Evolutionary conservation across 2,888 invertebrate genomes (phyloP), one percentile per base, ranked within the genome.

Genomic region (Amphiduros pacificus): DNA sequence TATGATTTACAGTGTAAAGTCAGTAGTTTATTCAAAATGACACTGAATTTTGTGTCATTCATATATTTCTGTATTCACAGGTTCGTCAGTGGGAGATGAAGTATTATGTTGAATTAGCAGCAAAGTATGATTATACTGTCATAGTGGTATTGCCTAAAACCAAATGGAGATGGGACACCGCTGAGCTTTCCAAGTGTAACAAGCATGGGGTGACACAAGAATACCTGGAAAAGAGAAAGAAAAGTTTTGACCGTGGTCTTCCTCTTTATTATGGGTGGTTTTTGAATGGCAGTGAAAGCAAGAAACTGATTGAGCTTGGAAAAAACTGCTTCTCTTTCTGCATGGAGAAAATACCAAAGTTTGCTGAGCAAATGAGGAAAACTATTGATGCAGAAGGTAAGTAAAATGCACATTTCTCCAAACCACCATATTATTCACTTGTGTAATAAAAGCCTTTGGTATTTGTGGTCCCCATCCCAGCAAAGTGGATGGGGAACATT

Each of bases 201-300:
- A 73, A 57, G n/a, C 79, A 80, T 69, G 69, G 70, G 5, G 75
- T 79, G 2, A 56, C 71, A 11, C 51, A 32, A n/a, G 73, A 76
- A 2, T 58, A 63, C 14, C 63, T 80, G 6, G 20, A 60, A 44
- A 29, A 55, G 69, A 76, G 64, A 57, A 9, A 74, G 22, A 54
- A 48, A 11, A 57, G 28, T n/a, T 77, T 71, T 70, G 70, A 75
- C n/a, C 65, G 71, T 41, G 63, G 71, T 24, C 52, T 66, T 11
- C 80, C 81, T 20, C 52, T 70, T n/a, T 81, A 75, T 65, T 80
- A 75, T 69, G 79, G 73, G 1, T 80, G 79, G 79, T 79, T 77
- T 69, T 56, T 77, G n/a, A 73, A 66, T 52, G 68, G 69, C 48
- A 41, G 44, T 3, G 70, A 73, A 27, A 73, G 75, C 6, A 24